phyloP scores from a whole-genome alignment of 64 coral and sea anemone genomes.

The Orbicella faveolata region DNA sequence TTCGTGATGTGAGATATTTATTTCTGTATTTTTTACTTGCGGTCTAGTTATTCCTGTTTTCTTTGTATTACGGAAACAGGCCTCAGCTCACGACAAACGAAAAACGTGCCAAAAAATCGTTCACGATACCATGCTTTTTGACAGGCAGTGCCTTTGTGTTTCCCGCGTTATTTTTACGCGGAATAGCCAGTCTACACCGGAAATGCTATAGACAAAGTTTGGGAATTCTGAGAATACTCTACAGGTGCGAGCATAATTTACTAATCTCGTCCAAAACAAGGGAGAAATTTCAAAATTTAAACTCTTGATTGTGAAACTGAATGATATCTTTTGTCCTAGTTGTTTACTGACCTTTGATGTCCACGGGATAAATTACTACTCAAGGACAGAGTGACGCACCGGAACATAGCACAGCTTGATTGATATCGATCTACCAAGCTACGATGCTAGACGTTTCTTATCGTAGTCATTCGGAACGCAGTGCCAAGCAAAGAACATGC shows the following conservation, averaged over 20 bases:
- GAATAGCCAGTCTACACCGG: not conserved
- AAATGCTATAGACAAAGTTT: not conserved
- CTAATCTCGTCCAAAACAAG: not conserved
- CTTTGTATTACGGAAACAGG: not conserved
- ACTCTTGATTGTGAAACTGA: not conserved
- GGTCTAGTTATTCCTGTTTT: conserved; percentile 28
- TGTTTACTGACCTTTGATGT: not conserved
- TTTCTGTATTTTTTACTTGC: not conserved
- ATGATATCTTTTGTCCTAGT: not conserved
- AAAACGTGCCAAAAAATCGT: conserved; percentile 28
- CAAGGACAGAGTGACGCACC: not conserved
- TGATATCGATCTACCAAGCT: conserved; percentile 13
- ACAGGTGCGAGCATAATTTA: not conserved
- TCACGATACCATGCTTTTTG: not conserved
- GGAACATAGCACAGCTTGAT: not conserved
- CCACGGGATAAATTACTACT: not conserved
- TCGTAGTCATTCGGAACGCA: conserved; percentile 3
- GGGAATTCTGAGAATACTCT: no score
- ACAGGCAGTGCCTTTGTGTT: not conserved
- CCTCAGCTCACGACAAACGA: not conserved
- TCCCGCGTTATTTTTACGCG: not conserved
- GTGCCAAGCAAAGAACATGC: not conserved
- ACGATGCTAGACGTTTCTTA: not conserved
- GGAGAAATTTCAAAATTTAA: not conserved
- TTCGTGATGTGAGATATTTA: not conserved